Evolutionary conservation across 2,888 invertebrate genomes (phyloP).

Genomic region (Aphidius colemani): DNA sequence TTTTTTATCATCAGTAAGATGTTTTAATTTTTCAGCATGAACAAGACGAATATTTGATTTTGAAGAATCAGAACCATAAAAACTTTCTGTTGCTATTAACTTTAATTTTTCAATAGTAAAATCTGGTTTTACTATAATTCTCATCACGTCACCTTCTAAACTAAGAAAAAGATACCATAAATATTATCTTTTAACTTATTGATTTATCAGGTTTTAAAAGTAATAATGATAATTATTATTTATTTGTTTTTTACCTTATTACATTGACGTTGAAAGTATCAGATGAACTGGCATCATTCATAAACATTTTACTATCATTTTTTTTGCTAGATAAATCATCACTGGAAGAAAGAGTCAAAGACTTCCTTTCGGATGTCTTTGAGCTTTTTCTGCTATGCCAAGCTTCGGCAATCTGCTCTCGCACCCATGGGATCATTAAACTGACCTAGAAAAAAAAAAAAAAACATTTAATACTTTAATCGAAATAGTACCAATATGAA

Average conservation of each 20-base stretch:
- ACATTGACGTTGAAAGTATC: slow-evolving; percentile 49
- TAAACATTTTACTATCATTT: slow-evolving; percentile 40
- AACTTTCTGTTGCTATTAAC: slow-evolving; percentile 48
- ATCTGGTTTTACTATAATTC: slow-evolving; percentile 44
- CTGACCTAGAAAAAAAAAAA: slow-evolving; percentile 34
- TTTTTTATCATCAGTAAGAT: slow-evolving; percentile 45
- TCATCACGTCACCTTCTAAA: slow-evolving; percentile 47
- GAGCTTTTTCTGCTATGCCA: slow-evolving; percentile 53
- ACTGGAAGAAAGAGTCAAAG: slow-evolving; percentile 41
- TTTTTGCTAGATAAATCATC: slow-evolving; percentile 41
- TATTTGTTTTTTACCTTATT: slow-evolving; percentile 44
- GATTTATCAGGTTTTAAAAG: too few species aligned
- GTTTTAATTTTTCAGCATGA: slow-evolving; percentile 43
- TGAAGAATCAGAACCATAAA: slow-evolving; percentile 46
- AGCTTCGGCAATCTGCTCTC: slow-evolving; percentile 49
- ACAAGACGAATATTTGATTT: slow-evolving; percentile 49
- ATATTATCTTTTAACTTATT: too few species aligned
- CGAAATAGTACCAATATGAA: too few species aligned
- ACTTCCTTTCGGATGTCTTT: slow-evolving; percentile 44
- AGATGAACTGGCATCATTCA: slow-evolving; percentile 40
- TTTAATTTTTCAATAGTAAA: slow-evolving; percentile 51
- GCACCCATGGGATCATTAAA: slow-evolving; percentile 56
- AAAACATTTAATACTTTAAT: too few species aligned
- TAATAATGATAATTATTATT: not conserved
- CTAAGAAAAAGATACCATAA: slow-evolving; percentile 34